Base-by-base conservation (phyloP, 2,113 vertebrate genomes). In the Aspiorhynchus laticeps region DNA sequence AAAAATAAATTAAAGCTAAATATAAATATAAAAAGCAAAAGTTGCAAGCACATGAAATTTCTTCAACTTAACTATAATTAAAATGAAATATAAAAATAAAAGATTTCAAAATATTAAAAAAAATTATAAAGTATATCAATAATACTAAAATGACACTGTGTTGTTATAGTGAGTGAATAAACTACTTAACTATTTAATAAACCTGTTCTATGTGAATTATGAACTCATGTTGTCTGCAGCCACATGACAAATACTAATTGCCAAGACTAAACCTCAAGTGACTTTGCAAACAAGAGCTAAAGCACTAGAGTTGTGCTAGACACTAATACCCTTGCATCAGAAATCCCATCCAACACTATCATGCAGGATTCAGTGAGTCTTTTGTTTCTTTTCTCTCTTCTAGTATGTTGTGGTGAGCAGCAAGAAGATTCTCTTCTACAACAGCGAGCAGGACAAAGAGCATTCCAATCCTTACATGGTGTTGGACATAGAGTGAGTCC, bases 381-480 rank as follows among this genome's bases (percentile, higher is more conserved):
- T 71, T 51, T 84, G 48, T 48, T 81, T 14, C n/a, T 85, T 88
- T 85, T 85, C 46, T 75, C 90, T 76, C 85, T 90, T 88, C 93
- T 88, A 99, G 98, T 99, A 98, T 75, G 97, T 98, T 33, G 97
- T 99, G 38, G 98, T 99, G 82, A 99, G 98, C 96, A 99, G 98
- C 94, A 99, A 98, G 96, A 99, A 99, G 95, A 98, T 99, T 89
- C 96, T 99, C 74, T 99, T 99, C 95, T 99, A 99, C 91, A 98
- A 98, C 94, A 99, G 95, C 0, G 98, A 99, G 87, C 97, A 97
- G 90, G 98, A 99, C 94, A 97, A 97, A 93, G 98, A 99, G 85
- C 97, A 96, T 31, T 99, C 98, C 85, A 98, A 98, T 77, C 98
- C 98, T 33, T 98, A 97, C 90, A 99, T 99, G 98, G 98, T 99